Evolutionary conservation across 2,888 invertebrate species (phyloP), one percentile per base, ranked within the genome.

Genomic region (Drosophila testacea): DNA sequence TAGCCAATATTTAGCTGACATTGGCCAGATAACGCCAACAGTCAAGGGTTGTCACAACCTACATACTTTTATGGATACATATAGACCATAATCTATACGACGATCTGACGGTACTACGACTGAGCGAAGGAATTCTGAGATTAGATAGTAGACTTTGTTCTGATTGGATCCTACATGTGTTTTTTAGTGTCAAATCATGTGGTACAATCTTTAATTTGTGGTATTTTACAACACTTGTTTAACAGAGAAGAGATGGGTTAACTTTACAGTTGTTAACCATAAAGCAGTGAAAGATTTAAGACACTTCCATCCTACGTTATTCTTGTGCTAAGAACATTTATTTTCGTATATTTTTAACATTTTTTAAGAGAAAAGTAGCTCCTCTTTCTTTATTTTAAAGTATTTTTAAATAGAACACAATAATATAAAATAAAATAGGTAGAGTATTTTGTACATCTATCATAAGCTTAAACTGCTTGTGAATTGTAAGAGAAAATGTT

Each of bases 21-120:
- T 52, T 47, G 44, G 47, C 34, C 50, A 73, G 73, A 76, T 76
- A 75, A 71, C 39, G 22, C 16, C 7, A 38, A 57, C 22, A 48
- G 36, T 42, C 28, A 41, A 73, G 54, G 39, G 36, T 22, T 32
- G 59, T 27, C 60, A 9, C n/a, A n/a, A 16, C n/a, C 46, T 46
- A 22, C n/a, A 11, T n/a, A 9, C 7, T n/a, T n/a, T n/a, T 28
- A 44, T 44, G 28, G 27, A 44, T 44, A 44, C 44, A 41, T 9
- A 48, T 52, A 36, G 44, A 28, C 32, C 7, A 52, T 38, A 67
- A 50, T 52, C 61, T 54, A 30, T 32, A 44, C n/a, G 32, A 70
- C n/a, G 38, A 70, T 50, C 50, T 6, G 38, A 7, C 28, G 50
- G 16, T 38, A 28, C 30, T n/a, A 32, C 34, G 32, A 38, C 13